Base-by-base conservation (phyloP, 1,140 invertebrate genomes). In the Gonioctena quinquepunctata region DNA sequence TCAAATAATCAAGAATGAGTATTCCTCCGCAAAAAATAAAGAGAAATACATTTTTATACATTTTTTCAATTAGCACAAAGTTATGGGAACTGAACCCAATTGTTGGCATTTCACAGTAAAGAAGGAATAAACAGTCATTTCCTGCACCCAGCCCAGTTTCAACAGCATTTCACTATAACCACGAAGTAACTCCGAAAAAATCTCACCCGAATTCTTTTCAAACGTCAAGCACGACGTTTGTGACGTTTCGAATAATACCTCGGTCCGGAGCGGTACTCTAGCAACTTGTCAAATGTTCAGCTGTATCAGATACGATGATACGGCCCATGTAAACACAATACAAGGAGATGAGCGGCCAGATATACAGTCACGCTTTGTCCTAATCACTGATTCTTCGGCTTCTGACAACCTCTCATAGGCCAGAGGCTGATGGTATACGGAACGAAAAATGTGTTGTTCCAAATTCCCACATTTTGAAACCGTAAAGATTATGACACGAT, bases 241-340 rank as follows among this genome's bases (percentile, higher is more conserved):
- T 19, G 18, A 19, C 52, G 52, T 56, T 56, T 21, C 21, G 33
- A 42, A 42, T 42, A 42, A 42, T 13, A n/a, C n/a, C n/a, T n/a
- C n/a, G n/a, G n/a, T n/a, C 33, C 33, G 33, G 33, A 42, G 33
- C 33, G 16, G 52, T 8, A 28, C 26, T 61, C 27, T 22, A 26
- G 59, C 59, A 61, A 26, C 59, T 61, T 61, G 59, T 61, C 59
- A 61, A 16, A 61, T 56, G 18, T 61, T 19, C 25, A 28, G 59
- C 59, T 61, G 59, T 61, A 61, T 61, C 59, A 61, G 59, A 71
- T 65, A 59, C 61, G 69, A 71, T 71, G 62, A 66, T 65, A 71
- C 60, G 57, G 69, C 59, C 69, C 63, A 66, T 71, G 69, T 71
- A 71, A 71, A 71, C 69, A 71, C 69, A 71, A 71, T 66, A 59